Base-by-base conservation (phyloP, 2,888 invertebrate species). In the Patella pellucida region DNA sequence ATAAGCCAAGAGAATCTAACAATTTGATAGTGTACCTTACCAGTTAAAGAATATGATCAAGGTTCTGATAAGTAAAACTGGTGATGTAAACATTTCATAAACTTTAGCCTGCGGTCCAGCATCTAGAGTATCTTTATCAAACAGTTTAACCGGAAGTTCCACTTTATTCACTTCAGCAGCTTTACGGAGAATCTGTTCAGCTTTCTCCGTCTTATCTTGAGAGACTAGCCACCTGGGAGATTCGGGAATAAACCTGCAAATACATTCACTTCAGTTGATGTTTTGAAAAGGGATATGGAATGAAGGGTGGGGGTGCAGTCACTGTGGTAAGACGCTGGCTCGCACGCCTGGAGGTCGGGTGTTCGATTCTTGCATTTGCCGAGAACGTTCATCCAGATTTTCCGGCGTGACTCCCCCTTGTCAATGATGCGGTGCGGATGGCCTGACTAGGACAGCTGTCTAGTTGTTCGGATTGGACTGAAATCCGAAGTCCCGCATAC, bases 221-320 rank as follows among this genome's bases (percentile, higher is more conserved):
- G 96, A 95, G 31, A 97, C 91, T n/a, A 97, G 92, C 97, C 97
- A 97, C 84, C 97, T 93, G 1, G 97, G 96, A 12, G 96, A 97
- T 91, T 97, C 97, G 0, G 97, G 97, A 86, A 97, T 92, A 81
- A 95, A 94, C 94, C 94, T 93, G 79, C 31, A 41, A 9, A 41
- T 41, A 41, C 41, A 41, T 41, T 9, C 9, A 9, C 9, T 41
- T 41, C 41, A 41, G 41, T 41, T 41, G 31, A 41, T n/a, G n/a
- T n/a, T n/a, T n/a, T n/a, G n/a, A n/a, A n/a, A n/a, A n/a, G n/a
- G n/a, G n/a, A n/a, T n/a, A n/a, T n/a, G n/a, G n/a, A n/a, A n/a
- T n/a, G n/a, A n/a, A n/a, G n/a, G n/a, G n/a, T n/a, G n/a, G n/a
- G n/a, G n/a, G n/a, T n/a, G n/a, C n/a, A n/a, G n/a, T n/a, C n/a